phyloP scores from a whole-genome alignment of 2,113 vertebrate species.

The Dasypus novemcinctus region DNA sequence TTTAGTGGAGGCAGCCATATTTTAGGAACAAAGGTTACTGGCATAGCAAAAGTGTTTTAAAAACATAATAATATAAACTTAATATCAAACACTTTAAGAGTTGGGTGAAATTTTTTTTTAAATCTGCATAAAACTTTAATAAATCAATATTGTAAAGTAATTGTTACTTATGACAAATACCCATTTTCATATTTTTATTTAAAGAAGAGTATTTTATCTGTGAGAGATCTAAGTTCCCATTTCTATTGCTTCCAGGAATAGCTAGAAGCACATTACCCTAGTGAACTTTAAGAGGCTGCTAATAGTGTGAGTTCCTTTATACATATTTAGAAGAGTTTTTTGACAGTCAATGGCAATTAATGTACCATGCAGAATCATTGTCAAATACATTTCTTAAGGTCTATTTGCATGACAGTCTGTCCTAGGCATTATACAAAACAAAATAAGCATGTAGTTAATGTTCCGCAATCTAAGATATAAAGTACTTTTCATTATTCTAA shows the following conservation, averaged over 20 bases:
- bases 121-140: constrained; percentile 1
- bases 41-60: not conserved
- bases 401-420: constrained; percentile 43
- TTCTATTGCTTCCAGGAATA: not conserved
- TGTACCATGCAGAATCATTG: not conserved
- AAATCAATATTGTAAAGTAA: not conserved
- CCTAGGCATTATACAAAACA: constrained; percentile 27
- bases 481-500: constrained; percentile 38
- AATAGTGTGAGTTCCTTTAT: not conserved
- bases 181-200: not conserved
- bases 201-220: not conserved
- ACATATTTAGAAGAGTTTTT: constrained; percentile 30
- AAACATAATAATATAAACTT: not conserved
- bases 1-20: not conserved
- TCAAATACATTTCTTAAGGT: constrained; percentile 43
- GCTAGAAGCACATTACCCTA: not conserved
- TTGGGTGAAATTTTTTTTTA: not conserved
- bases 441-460: not conserved
- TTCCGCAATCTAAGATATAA: constrained; percentile 10
- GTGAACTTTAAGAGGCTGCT: not conserved
- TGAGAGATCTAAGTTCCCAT: not conserved
- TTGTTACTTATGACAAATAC: not conserved
- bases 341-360: constrained; percentile 39
- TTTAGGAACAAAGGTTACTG: not conserved
- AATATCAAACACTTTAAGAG: not conserved